These are phyloP conservation scores for Synanthedon vespiformis DNA, from an alignment of 2,888 invertebrate genomes.

Conservation along the genomic window DNA sequence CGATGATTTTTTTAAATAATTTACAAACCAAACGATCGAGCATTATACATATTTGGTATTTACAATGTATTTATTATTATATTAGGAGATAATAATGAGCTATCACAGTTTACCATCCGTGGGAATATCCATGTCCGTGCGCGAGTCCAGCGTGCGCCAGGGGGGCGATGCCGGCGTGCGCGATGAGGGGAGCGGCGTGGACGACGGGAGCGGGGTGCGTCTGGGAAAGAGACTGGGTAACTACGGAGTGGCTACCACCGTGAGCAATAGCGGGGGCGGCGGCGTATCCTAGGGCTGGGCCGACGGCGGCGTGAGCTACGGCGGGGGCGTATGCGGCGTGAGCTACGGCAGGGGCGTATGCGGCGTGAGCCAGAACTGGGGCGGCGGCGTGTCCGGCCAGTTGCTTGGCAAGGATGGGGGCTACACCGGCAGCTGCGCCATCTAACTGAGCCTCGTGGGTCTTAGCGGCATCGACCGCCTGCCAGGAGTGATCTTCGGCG, in stretches of 20 bases:
- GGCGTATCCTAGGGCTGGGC: slow-evolving; percentile 7
- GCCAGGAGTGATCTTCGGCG: slow-evolving; percentile 62
- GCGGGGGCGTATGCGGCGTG: slow-evolving; percentile 14
- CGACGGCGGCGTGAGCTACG: slow-evolving; percentile 6
- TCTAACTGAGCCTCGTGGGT: slow-evolving; percentile 55
- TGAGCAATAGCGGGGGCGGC: slow-evolving; percentile 12
- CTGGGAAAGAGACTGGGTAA: slow-evolving; percentile 46
- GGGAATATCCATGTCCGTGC: slow-evolving; percentile 15
- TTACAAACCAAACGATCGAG: slow-evolving; percentile 56
- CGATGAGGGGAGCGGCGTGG: slow-evolving; percentile 25
- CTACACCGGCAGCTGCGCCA: slow-evolving; percentile 59
- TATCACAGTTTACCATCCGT: slow-evolving; percentile 66
- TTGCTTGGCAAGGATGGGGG: slow-evolving; percentile 57
- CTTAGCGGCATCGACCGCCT: slow-evolving; percentile 55
- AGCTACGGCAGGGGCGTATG: slow-evolving; percentile 12
- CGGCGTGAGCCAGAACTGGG: slow-evolving; percentile 11
- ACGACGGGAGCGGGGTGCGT: slow-evolving; percentile 46
- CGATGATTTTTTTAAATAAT: slow-evolving; percentile 32
- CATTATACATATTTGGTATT: slow-evolving; percentile 54
- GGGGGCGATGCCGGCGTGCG: slow-evolving; percentile 13
- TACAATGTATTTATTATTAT: slow-evolving; percentile 12
- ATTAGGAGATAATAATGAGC: not conserved
- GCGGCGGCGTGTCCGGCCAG: slow-evolving; percentile 36
- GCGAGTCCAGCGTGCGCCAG: slow-evolving; percentile 12
- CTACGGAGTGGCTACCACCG: slow-evolving; percentile 30